phyloP scores from a whole-genome alignment of 2,888 invertebrate genomes.

The Agrilus mali region DNA sequence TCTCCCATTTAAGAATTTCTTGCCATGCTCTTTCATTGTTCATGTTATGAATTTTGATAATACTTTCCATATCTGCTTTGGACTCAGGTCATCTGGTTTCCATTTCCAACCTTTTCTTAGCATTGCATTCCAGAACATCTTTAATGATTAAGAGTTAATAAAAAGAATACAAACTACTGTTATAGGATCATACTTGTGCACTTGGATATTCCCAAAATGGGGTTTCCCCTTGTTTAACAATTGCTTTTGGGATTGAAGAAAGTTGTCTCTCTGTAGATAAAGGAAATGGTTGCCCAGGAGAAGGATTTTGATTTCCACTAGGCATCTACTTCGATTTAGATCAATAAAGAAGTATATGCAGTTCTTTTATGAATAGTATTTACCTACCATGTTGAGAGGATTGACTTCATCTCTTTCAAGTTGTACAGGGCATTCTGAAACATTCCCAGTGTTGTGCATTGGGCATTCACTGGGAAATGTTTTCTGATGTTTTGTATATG shows the following conservation, averaged over 20 bases:
- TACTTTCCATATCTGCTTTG: slow-evolving; percentile 90
- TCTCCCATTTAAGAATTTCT: slow-evolving; percentile 95
- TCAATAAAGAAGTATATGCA: background rate
- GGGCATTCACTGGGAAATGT: no score
- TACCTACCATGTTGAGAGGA: slow-evolving; percentile 67
- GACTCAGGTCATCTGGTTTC: slow-evolving; percentile 74
- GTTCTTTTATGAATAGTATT: background rate
- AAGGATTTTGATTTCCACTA: slow-evolving; percentile 88
- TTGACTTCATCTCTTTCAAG: slow-evolving; percentile 51
- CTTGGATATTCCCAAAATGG: slow-evolving; percentile 96
- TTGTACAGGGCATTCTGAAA: slow-evolving; percentile 1
- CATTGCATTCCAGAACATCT: slow-evolving; percentile 99
- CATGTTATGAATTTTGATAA: slow-evolving; percentile 95
- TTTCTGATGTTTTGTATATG: background rate
- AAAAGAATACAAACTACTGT: background rate
- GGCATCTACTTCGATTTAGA: slow-evolving; percentile 58
- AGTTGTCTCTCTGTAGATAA: slow-evolving; percentile 75
- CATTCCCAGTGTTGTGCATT: slow-evolving; percentile 13
- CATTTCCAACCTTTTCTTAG: slow-evolving; percentile 93
- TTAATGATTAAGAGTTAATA: slow-evolving; percentile 9
- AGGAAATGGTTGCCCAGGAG: slow-evolving; percentile 90
- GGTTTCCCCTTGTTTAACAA: slow-evolving; percentile 56
- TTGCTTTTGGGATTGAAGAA: slow-evolving; percentile 76
- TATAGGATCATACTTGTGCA: slow-evolving; percentile 50
- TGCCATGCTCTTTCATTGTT: slow-evolving; percentile 97